A percentile compares a stretch with the other conserved stretches of the same genome.
These are phyloP conservation scores for Scelioninae gen. 1 DNA, from an alignment of 2,888 invertebrate species.

Conservation along the genomic window DNA sequence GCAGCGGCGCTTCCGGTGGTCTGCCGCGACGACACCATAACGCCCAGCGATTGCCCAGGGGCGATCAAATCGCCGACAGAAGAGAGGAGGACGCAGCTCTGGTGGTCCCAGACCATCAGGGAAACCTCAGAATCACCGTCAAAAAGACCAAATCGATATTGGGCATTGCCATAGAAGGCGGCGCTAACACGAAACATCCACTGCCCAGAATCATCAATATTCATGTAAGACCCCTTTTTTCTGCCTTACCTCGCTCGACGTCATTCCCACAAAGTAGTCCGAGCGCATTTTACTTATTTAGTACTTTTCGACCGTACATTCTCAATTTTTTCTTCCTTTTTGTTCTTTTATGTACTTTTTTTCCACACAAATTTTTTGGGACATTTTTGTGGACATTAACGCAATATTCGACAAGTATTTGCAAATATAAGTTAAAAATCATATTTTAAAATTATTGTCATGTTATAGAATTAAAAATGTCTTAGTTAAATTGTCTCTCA, in stretches of 20 bases:
- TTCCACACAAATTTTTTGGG: neutral
- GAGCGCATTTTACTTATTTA: constrained; percentile 1
- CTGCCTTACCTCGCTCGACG: constrained; percentile 8
- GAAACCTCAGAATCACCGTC: constrained; percentile 94
- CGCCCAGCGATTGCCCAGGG: constrained; percentile 79
- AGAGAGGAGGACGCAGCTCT: constrained; percentile 89
- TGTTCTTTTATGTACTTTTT: neutral
- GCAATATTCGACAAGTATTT: too few species aligned
- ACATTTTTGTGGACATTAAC: neutral
- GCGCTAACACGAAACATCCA: constrained; percentile 97
- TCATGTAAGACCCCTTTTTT: constrained; percentile 88
- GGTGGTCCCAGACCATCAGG: constrained; percentile 93
- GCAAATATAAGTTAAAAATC: too few species aligned
- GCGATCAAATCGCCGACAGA: constrained; percentile 73
- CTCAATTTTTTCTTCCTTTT: too few species aligned
- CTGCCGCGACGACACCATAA: too few species aligned
- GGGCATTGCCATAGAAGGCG: constrained; percentile 98
- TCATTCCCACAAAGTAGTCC: constrained; percentile 31
- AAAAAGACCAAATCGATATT: constrained; percentile 97
- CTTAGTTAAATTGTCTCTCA: too few species aligned
- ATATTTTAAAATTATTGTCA: too few species aligned
- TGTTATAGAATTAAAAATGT: too few species aligned
- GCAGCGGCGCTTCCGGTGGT: too few species aligned
- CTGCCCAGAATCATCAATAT: constrained; percentile 98
- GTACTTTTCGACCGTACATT: neutral